phyloP scores from a whole-genome alignment of 2,797 vertebrate genomes.

The Bovichtus diacanthus region DNA sequence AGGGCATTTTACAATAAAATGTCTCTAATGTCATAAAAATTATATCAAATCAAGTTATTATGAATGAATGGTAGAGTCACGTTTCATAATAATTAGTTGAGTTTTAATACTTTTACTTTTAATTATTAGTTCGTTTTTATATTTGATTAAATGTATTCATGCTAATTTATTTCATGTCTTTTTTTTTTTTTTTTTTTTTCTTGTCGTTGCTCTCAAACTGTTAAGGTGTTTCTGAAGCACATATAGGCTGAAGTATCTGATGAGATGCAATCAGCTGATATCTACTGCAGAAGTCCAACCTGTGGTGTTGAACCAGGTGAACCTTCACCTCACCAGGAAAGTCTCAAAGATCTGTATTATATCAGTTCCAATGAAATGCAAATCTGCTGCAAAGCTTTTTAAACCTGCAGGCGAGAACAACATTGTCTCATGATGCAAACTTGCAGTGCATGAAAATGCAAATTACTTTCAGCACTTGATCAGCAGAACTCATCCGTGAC shows the following conservation, averaged over 20 bases:
- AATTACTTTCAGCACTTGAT: conserved; percentile 45
- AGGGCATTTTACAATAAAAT: background rate
- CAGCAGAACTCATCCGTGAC: conserved; percentile 43
- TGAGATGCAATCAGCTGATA: background rate
- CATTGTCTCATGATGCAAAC: conserved; percentile 17
- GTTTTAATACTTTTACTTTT: background rate
- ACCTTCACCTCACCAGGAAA: background rate
- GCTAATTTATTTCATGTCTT: background rate
- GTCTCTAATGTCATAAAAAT: background rate
- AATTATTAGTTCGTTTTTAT: background rate
- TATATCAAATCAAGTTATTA: background rate
- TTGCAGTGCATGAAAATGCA: conserved; percentile 42
- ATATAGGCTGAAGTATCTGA: background rate
- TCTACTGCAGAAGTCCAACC: background rate
- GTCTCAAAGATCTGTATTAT: background rate
- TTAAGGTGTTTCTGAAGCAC: background rate
- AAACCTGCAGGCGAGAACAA: conserved; percentile 9
- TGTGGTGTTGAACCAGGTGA: background rate
- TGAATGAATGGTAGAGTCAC: background rate
- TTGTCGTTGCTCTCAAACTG: background rate
- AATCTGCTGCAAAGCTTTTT: background rate
- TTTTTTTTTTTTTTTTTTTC: background rate
- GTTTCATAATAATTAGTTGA: background rate
- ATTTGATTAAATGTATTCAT: background rate
- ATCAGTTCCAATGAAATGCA: background rate